Evolutionary conservation across 1,140 invertebrate genomes (phyloP), one percentile per base, ranked within the genome.

Genomic region (Cylas formicarius): DNA sequence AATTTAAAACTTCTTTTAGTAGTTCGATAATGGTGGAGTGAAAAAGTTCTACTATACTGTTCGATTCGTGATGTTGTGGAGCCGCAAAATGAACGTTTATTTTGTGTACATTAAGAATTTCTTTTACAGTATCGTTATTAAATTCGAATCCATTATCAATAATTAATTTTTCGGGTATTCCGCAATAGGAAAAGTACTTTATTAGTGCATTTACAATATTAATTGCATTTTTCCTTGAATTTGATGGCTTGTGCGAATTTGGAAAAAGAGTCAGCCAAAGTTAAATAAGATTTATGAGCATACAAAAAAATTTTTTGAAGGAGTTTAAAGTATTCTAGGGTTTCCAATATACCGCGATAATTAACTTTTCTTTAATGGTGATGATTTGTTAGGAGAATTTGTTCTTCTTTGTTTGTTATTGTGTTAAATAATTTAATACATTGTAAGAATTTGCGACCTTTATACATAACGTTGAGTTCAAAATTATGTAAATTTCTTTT

Each of bases 321-420:
- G n/a, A n/a, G 3, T 44, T 39, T 37, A 34, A 48, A 16, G 38
- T 44, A 23, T 52, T 48, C 35, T 6, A 38, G 24, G 7, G 36
- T 44, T 35, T 49, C 36, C 10, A 31, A 29, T 26, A 49, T 49
- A 20, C 45, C 50, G 18, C 46, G 7, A 44, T 49, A 46, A 10
- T 44, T 52, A 3, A 34, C 29, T 48, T 44, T 39, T 27, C 49
- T 27, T 51, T 48, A 20, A 17, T 52, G 34, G 9, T 52, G 16
- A 22, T 48, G 14, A 44, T 48, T 52, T 11, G 40, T 38, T 24
- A 52, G 27, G 19, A 38, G 14, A 10, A 33, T 23, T 48, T 34
- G 39, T 44, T 48, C 17, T 47, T 28, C 36, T 19, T 14, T 36
- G 36, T 47, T 20, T 33, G 14, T 26, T 13, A 41, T 28, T 19